Base-by-base conservation (phyloP, 1,140 invertebrate genomes). In the Drosophila ogumai region DNA sequence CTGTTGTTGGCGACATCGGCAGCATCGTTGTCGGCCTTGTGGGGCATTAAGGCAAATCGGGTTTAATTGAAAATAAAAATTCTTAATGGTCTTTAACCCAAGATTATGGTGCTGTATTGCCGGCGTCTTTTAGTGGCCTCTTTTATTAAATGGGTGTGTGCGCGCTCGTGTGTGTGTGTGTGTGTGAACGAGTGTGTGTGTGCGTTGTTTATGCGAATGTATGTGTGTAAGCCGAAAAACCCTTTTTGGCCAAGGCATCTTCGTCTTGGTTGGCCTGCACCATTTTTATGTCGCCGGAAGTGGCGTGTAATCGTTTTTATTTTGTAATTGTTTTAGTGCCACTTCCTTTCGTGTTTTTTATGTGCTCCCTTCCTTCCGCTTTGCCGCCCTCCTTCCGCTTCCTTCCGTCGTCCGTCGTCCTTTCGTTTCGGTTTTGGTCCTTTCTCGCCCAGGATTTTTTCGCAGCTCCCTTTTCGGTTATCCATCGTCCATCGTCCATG, bases 61-160 rank as follows among this genome's bases (percentile, higher is more conserved):
- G 79, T 82, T 91, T 91, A 91, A 91, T 91, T 91, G 90, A 91
- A 91, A 91, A 91, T 91, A 91, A 91, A 91, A 91, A 91, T 91
- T 90, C 86, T 86, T 90, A 91, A 91, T 90, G 87, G 86, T 86
- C 86, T 81, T 91, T 85, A 88, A 91, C 81, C 80, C 87, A 87
- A 88, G 82, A 91, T 91, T 88, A 91, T 87, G 80, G 82, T 72
- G 75, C 86, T 81, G 85, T 85, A 90, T 85, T 90, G 85, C 85
- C 67, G 55, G 25, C 84, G 81, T 80, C 81, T 90, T 90, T 90
- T 90, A 90, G 85, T 90, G 86, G 81, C 81, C 68, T 78, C 85
- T 85, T 90, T 84, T 90, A 88, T 90, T 72, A 90, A 88, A 90
- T 75, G 77, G 59, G 56, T 74, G 60, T 73, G 75, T 79, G 55